Conservation (phyloP, 2,113 vertebrate species). For the Hyperopisus bebe region DNA sequence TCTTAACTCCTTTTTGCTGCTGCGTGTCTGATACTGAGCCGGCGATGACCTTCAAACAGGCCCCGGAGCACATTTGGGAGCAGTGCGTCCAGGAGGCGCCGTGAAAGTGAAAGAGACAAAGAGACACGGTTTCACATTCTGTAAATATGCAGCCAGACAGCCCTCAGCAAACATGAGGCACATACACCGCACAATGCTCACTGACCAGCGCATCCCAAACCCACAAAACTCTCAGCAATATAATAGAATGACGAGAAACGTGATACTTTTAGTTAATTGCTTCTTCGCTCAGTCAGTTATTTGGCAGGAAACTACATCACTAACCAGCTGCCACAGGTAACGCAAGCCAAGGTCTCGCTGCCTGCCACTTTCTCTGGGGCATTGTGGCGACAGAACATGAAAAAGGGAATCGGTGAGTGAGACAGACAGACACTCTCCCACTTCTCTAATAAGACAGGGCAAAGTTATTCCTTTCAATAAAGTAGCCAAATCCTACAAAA, state of each 20-base stretch:
- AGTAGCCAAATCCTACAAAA: not conserved
- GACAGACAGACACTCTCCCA: not conserved
- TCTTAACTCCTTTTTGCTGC: not conserved
- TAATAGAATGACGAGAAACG: not conserved
- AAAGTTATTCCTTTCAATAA: not conserved
- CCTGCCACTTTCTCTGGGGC: not conserved
- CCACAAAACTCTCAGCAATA: not conserved
- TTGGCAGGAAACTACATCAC: not conserved
- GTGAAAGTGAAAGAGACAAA: not conserved
- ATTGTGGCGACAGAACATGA: not conserved
- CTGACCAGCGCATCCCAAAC: not conserved
- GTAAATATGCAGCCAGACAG: not conserved
- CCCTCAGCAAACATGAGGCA: not conserved
- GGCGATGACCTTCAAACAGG: not conserved
- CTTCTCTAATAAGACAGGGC: not conserved
- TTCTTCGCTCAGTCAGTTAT: not conserved
- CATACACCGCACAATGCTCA: not conserved
- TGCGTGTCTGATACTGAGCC: not conserved
- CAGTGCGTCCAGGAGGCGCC: not conserved
- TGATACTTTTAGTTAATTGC: not conserved
- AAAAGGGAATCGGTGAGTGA: not conserved
- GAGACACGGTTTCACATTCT: not conserved
- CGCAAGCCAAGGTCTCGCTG: not conserved
- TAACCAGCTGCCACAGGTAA: not conserved
- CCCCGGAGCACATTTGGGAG: not conserved